phyloP scores from a whole-genome alignment of 2,888 invertebrate species.

The Pelosia muscerda region DNA sequence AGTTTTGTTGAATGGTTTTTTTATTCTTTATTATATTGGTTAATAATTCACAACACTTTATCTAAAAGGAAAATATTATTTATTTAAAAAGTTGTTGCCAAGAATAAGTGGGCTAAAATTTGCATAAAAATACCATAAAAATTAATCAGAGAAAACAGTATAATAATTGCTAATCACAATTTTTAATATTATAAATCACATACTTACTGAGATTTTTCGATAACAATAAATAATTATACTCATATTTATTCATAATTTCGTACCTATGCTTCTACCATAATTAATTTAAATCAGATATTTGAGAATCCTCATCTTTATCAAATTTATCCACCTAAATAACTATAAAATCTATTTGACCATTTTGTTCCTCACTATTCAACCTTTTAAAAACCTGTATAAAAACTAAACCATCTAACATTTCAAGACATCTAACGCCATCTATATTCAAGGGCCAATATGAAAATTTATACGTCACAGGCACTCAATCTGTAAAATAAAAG shows the following conservation, averaged over 20 bases:
- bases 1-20: conserved; percentile 6
- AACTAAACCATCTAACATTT: background rate
- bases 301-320: too few species aligned
- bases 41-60: background rate
- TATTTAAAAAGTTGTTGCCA: background rate
- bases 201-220: background rate
- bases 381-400: too few species aligned
- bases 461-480: background rate
- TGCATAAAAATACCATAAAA: background rate
- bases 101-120: background rate
- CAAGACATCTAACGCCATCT: conserved; percentile 35
- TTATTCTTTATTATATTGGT: background rate
- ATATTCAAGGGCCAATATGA: background rate
- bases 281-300: background rate
- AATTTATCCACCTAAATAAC: too few species aligned
- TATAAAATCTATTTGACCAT: too few species aligned
- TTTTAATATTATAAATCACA: background rate
- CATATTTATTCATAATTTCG: background rate
- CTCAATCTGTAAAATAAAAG: conserved; percentile 12
- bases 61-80: background rate
- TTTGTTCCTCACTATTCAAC: too few species aligned
- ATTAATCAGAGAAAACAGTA: background rate
- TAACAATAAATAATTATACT: background rate
- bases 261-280: background rate
- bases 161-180: background rate